Conservation (phyloP, 2,113 vertebrate genomes). For the Passer montanus region DNA sequence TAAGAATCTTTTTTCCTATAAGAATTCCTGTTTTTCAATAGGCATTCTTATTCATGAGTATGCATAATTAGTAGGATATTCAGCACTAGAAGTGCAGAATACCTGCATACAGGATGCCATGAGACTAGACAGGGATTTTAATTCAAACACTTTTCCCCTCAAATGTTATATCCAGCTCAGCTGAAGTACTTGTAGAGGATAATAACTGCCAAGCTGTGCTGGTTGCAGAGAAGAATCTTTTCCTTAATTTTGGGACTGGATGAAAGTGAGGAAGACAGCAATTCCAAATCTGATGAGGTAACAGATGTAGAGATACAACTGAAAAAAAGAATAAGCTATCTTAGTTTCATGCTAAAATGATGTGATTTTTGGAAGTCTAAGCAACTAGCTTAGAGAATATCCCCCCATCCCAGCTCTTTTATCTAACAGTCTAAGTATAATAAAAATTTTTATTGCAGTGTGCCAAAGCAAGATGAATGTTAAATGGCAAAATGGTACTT, state of each 20-base stretch:
- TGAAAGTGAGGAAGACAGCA: not conserved
- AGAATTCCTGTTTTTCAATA: not conserved
- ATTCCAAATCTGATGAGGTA: not conserved
- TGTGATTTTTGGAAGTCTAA: not conserved
- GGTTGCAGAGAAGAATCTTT: conserved; percentile 9
- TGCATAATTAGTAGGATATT: not conserved
- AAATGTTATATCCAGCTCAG: not conserved
- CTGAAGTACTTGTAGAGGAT: not conserved
- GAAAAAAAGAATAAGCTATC: not conserved
- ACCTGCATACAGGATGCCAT: not conserved
- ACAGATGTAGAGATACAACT: conserved; percentile 18
- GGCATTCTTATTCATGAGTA: not conserved
- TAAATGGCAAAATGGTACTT: not conserved
- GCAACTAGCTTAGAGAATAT: not conserved
- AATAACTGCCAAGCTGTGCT: not conserved
- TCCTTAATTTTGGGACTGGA: conserved; percentile 6
- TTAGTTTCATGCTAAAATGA: not conserved
- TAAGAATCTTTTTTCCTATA: not conserved
- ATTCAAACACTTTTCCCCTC: not conserved
- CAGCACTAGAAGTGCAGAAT: not conserved
- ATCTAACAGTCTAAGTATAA: not conserved
- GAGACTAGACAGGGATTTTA: not conserved
- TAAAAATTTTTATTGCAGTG: not conserved
- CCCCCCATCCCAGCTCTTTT: not conserved
- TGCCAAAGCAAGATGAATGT: not conserved